These are phyloP conservation scores for Mythimna albipuncta DNA, from an alignment of 2,888 invertebrate species.

Conservation along the genomic window DNA sequence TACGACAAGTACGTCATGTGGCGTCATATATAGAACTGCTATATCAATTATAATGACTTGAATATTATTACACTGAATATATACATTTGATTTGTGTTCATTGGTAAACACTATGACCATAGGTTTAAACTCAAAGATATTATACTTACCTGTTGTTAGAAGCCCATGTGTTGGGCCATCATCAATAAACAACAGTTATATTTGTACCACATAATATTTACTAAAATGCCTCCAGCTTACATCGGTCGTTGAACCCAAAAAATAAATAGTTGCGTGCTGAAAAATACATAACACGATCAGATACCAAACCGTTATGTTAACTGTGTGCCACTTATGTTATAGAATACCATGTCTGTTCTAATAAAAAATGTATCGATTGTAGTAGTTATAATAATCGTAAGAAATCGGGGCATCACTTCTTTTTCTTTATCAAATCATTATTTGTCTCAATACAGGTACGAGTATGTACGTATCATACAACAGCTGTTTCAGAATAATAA, in stretches of 20 bases:
- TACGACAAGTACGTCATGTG: no score
- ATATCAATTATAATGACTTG: no score
- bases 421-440: no score
- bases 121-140: background rate
- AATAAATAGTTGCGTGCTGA: slow-evolving; percentile 64
- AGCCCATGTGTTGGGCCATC: background rate
- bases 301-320: slow-evolving; percentile 59
- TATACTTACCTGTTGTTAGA: background rate
- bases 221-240: slow-evolving; percentile 22
- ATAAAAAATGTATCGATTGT: background rate
- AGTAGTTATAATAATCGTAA: background rate
- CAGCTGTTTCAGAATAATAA: no score
- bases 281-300: slow-evolving; percentile 63
- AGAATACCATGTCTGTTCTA: slow-evolving; percentile 25
- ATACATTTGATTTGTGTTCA: no score
- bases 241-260: slow-evolving; percentile 53
- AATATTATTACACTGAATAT: no score
- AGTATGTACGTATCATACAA: no score
- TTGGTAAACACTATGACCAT: background rate
- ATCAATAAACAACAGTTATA: slow-evolving; percentile 29
- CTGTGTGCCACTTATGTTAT: slow-evolving; percentile 46
- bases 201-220: slow-evolving; percentile 33
- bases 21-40: no score
- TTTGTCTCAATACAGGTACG: no score
- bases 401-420: background rate